phyloP scores from a whole-genome alignment of 1,140 invertebrate genomes.

The Oryzaephilus surinamensis region DNA sequence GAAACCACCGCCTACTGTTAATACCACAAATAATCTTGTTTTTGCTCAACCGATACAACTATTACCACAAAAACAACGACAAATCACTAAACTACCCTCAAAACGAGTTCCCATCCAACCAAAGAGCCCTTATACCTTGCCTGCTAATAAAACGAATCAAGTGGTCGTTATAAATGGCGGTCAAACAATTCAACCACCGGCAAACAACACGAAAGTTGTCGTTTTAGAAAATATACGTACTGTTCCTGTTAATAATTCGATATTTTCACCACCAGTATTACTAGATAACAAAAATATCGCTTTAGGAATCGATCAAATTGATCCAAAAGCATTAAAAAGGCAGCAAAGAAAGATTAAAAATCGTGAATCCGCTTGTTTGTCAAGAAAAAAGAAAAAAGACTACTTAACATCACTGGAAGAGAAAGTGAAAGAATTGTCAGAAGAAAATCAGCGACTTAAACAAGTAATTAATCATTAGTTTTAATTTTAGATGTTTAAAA shows the following conservation, averaged over 20 bases:
- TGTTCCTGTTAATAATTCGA: slow-evolving; percentile 13
- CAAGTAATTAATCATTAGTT: slow-evolving; percentile 53
- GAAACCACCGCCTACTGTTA: slow-evolving; percentile 8
- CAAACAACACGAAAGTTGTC: slow-evolving; percentile 16
- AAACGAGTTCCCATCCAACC: slow-evolving; percentile 20
- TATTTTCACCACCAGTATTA: slow-evolving; percentile 12
- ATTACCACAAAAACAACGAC: slow-evolving; percentile 5
- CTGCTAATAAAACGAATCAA: slow-evolving; percentile 14
- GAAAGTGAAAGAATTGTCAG: slow-evolving; percentile 54
- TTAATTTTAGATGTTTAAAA: background rate
- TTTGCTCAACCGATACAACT: slow-evolving; percentile 1
- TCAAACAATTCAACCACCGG: slow-evolving; percentile 5
- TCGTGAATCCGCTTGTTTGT: slow-evolving; percentile 79
- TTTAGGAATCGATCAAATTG: slow-evolving; percentile 11
- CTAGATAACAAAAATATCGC: slow-evolving; percentile 10
- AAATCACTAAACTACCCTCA: slow-evolving; percentile 7
- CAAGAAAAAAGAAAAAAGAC: slow-evolving; percentile 86
- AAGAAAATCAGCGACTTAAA: slow-evolving; percentile 62
- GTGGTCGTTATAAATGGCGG: slow-evolving; percentile 19
- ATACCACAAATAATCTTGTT: slow-evolving; percentile 5
- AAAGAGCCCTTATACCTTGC: slow-evolving; percentile 14
- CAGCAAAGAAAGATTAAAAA: slow-evolving; percentile 88
- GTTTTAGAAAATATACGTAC: slow-evolving; percentile 22
- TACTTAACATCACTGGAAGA: slow-evolving; percentile 71
- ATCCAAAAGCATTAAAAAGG: slow-evolving; percentile 56